Evolutionary conservation across 2,888 invertebrate genomes (phyloP).

Genomic region (Drosophila kanekoi): DNA sequence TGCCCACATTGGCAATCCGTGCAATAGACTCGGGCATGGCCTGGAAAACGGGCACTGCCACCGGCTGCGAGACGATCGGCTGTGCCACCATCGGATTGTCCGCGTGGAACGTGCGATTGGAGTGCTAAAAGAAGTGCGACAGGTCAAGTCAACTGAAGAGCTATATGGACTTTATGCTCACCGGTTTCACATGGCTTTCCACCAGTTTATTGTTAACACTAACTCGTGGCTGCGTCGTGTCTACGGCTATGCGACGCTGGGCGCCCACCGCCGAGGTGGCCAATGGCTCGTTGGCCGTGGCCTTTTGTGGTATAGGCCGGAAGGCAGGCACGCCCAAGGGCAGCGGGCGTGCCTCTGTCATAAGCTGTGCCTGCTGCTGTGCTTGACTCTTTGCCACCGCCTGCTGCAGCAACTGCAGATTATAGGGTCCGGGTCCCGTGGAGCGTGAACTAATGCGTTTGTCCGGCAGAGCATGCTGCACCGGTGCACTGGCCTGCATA

Average conservation of each 20-base stretch:
- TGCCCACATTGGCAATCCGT: conserved; percentile 70
- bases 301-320: conserved; percentile 90
- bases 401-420: conserved; percentile 62
- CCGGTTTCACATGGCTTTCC: conserved; percentile 66
- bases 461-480: conserved; percentile 68
- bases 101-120: conserved; percentile 82
- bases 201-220: conserved; percentile 80
- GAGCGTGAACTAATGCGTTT: conserved; percentile 81
- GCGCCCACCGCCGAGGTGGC: conserved; percentile 35
- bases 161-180: conserved; percentile 27
- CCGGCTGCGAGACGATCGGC: conserved; percentile 59
- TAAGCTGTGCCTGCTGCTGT: conserved; percentile 61
- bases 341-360: conserved; percentile 87
- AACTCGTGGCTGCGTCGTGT: conserved; percentile 74
- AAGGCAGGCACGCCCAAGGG: conserved; percentile 91
- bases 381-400: conserved; percentile 44
- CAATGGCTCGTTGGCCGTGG: conserved; percentile 33
- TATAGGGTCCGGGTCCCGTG: conserved; percentile 64
- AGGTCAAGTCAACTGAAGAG: not conserved
- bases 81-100: conserved; percentile 76
- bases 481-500: conserved; percentile 39
- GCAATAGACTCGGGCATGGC: conserved; percentile 86
- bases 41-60: conserved; percentile 86
- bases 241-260: conserved; percentile 80
- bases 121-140: conserved; percentile 46